A percentile compares a stretch with the other conserved stretches of the same genome.
Evolutionary conservation across 2,888 invertebrate genomes (phyloP).

Genomic region (Epinotia brunnichana): DNA sequence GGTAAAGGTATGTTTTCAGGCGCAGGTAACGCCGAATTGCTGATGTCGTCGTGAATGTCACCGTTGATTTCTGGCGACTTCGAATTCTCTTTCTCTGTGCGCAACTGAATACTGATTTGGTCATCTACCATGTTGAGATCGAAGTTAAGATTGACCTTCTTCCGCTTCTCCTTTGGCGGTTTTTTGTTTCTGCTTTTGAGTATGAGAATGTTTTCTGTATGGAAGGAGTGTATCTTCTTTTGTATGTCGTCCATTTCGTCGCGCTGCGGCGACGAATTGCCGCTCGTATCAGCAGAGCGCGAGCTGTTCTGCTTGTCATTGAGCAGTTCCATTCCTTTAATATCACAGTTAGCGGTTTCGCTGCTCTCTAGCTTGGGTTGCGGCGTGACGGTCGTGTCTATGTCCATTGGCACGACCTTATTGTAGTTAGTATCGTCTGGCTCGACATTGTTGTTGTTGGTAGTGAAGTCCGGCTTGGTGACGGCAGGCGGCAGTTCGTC

Average conservation of each 20-base stretch:
- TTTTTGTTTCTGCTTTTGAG: constrained; percentile 85
- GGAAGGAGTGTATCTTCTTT: constrained; percentile 85
- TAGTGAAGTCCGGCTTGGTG: constrained; percentile 62
- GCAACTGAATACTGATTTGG: constrained; percentile 78
- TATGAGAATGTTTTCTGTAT: constrained; percentile 85
- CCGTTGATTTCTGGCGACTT: constrained; percentile 69
- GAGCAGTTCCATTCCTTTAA: constrained; percentile 69
- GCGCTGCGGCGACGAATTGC: constrained; percentile 78
- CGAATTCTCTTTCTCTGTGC: constrained; percentile 67
- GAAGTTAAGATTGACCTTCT: constrained; percentile 82
- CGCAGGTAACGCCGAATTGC: constrained; percentile 61
- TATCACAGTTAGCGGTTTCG: constrained; percentile 59
- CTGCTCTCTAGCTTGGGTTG: constrained; percentile 71
- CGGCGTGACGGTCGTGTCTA: constrained; percentile 70
- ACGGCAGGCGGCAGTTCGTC: constrained; percentile 69
- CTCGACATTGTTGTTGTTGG: constrained; percentile 73
- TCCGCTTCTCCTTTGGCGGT: constrained; percentile 78
- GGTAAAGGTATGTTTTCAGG: constrained; percentile 74
- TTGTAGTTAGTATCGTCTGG: constrained; percentile 70
- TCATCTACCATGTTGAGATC: constrained; percentile 82
- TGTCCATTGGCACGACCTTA: constrained; percentile 77
- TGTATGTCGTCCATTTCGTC: constrained; percentile 86
- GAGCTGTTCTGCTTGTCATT: constrained; percentile 71
- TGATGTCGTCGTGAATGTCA: constrained; percentile 67
- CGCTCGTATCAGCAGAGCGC: constrained; percentile 78